Conservation (phyloP, 1,140 invertebrate genomes). For the Leptopilina clavipes region DNA sequence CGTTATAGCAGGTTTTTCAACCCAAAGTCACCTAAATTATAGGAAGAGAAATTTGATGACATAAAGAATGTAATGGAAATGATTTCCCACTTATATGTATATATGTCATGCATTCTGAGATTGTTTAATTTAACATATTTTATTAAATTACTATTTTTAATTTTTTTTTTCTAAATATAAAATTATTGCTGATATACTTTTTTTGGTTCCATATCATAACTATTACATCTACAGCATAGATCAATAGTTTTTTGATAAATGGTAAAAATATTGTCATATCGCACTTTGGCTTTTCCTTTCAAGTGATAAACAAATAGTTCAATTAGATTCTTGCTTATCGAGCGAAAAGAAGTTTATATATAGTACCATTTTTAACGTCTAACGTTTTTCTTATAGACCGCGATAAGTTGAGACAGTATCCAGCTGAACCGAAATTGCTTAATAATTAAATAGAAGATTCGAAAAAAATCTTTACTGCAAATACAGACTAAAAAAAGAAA, state of each 20-base stretch:
- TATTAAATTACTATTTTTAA: not conserved
- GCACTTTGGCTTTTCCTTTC: not conserved
- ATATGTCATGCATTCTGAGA: conserved; percentile 8
- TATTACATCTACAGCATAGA: not conserved
- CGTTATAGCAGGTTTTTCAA: not conserved
- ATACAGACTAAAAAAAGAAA: not conserved
- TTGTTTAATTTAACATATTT: not conserved
- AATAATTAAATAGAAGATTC: not conserved
- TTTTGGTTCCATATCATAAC: not conserved
- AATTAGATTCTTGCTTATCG: not conserved
- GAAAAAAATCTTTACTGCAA: too few species aligned
- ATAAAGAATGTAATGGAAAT: conserved; percentile 15
- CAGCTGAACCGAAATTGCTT: not conserved
- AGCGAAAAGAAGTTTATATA: not conserved
- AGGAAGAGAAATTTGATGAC: not conserved
- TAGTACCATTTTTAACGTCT: not conserved
- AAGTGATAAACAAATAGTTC: not conserved
- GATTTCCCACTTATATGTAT: not conserved
- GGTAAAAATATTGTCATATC: not conserved
- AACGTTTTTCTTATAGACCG: not conserved
- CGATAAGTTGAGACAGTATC: not conserved
- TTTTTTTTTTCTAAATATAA: too few species aligned
- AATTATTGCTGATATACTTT: not conserved
- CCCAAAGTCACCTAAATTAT: not conserved
- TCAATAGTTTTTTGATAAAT: not conserved